Evolutionary conservation across 2,113 vertebrate genomes (phyloP).

Genomic region (Ophiodon elongatus): DNA sequence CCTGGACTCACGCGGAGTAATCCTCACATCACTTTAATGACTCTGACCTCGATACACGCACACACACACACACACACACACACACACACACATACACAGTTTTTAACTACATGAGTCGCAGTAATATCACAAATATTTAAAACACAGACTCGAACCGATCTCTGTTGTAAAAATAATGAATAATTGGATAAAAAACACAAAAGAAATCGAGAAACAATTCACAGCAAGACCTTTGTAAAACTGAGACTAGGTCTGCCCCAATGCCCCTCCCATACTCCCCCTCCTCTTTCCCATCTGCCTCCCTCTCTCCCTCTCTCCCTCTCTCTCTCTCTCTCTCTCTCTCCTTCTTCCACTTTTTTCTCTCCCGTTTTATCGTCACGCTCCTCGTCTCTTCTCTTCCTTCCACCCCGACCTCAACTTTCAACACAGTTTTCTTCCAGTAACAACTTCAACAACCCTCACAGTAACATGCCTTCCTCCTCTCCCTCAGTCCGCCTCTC

Average conservation of each 20-base stretch:
- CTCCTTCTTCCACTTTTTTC: constrained; percentile 46
- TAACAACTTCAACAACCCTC: not conserved
- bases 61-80: constrained; percentile 38
- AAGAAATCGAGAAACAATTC: not conserved
- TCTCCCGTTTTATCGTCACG: constrained; percentile 43
- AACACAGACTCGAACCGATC: not conserved
- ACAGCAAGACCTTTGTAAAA: constrained; percentile 30
- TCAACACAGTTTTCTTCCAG: constrained; percentile 52
- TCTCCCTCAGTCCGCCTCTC: not conserved
- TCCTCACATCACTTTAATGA: constrained; percentile 76
- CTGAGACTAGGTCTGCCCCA: constrained; percentile 5
- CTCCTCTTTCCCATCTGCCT: constrained; percentile 38
- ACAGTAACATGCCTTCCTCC: constrained; percentile 4
- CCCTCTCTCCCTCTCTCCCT: constrained; percentile 33
- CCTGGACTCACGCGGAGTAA: constrained; percentile 61
- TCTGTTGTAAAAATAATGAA: not conserved
- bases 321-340: constrained; percentile 24
- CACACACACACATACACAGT: constrained; percentile 20
- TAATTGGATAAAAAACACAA: not conserved
- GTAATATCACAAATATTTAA: not conserved
- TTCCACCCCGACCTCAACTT: constrained; percentile 44
- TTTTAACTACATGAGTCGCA: not conserved
- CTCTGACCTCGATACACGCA: constrained; percentile 64
- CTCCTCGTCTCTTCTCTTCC: constrained; percentile 31
- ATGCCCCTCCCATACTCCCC: constrained; percentile 63